Evolutionary conservation across 2,888 invertebrate species (phyloP).

Genomic region (Synergus itoensis): DNA sequence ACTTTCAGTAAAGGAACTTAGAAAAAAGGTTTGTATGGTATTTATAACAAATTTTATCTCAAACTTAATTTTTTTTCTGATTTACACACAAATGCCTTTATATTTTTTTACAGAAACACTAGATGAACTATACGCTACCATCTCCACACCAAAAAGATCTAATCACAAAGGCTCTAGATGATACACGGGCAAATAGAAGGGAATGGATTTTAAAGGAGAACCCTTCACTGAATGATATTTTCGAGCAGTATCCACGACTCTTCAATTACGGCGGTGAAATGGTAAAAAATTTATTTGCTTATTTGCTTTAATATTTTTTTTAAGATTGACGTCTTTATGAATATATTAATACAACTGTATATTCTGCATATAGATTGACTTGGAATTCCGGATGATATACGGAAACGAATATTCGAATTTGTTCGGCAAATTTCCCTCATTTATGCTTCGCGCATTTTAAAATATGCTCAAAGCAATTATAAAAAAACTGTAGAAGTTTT

Average conservation of each 20-base stretch:
- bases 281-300: neutral
- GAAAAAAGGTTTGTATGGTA: too few species aligned
- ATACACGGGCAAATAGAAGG: neutral
- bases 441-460: neutral
- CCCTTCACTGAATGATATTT: neutral
- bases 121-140: too few species aligned
- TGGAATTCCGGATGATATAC: neutral
- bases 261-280: neutral
- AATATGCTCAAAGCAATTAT: neutral
- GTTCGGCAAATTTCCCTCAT: neutral
- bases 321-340: neutral
- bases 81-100: too few species aligned
- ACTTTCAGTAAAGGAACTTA: neutral
- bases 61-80: too few species aligned
- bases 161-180: neutral
- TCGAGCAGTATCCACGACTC: neutral
- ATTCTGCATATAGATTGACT: neutral
- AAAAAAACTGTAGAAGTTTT: neutral
- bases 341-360: neutral
- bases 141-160: too few species aligned
- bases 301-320: too few species aligned
- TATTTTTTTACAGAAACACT: too few species aligned
- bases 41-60: too few species aligned
- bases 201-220: neutral
- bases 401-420: neutral